These are phyloP conservation scores for Distichodus sexfasciatus DNA, from an alignment of 2,797 vertebrate species.

Conservation along the genomic window DNA sequence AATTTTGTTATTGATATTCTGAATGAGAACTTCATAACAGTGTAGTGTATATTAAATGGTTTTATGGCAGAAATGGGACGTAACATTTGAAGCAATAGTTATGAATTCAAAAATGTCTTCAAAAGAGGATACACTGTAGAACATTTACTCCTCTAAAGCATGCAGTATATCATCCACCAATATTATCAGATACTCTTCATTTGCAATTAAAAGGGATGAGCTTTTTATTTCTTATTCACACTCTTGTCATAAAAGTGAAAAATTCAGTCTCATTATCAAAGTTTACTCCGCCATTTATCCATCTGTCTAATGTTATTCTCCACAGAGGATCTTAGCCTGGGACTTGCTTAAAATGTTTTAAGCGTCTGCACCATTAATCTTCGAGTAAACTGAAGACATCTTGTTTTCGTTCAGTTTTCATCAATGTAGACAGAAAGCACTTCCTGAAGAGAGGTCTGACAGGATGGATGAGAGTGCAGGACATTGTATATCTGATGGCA, in stretches of 20 bases:
- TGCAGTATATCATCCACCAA: background rate
- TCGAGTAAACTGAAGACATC: constrained; percentile 6
- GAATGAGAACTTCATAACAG: too few species aligned
- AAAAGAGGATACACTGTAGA: background rate
- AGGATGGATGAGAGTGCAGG: constrained; percentile 11
- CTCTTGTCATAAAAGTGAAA: constrained; percentile 34
- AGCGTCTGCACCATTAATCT: constrained; percentile 24
- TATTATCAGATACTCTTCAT: background rate
- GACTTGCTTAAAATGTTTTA: constrained; percentile 33
- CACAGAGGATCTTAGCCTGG: constrained; percentile 28
- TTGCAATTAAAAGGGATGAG: background rate
- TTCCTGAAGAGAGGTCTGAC: constrained; percentile 10
- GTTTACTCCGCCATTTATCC: constrained; percentile 27
- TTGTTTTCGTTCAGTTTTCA: constrained; percentile 29
- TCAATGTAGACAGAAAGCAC: constrained; percentile 12
- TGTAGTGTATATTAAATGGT: background rate
- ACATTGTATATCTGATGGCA: constrained; percentile 19
- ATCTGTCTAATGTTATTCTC: constrained; percentile 38
- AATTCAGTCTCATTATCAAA: constrained; percentile 19
- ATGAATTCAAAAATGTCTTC: background rate
- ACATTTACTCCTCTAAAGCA: background rate
- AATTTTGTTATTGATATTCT: too few species aligned
- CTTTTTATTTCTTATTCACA: background rate
- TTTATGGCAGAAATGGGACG: background rate
- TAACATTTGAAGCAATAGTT: background rate